Conservation (phyloP, 2,113 vertebrate species). For the Muntiacus reevesi region DNA sequence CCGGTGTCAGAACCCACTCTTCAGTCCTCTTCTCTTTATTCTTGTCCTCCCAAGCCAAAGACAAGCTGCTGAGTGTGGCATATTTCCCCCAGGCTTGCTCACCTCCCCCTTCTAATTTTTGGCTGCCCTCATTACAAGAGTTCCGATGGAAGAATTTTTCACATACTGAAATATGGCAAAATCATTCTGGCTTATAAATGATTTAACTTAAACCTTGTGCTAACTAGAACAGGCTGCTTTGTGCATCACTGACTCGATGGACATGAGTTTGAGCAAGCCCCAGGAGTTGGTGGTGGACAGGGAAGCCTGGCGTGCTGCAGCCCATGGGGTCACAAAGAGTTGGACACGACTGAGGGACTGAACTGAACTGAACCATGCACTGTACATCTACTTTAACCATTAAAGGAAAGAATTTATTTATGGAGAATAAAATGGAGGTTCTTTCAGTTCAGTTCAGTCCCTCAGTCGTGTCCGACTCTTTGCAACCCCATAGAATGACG, state of each 20-base stretch:
- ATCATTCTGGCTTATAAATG: not conserved
- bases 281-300: not conserved
- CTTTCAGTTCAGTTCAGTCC: not conserved
- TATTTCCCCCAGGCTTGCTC: not conserved
- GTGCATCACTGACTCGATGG: rapidly evolving
- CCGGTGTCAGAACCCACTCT: not conserved
- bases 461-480: not conserved
- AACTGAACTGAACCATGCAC: not conserved
- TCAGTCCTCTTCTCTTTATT: not conserved
- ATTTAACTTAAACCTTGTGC: not conserved
- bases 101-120: not conserved
- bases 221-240: not conserved
- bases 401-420: not conserved
- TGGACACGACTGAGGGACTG: not conserved
- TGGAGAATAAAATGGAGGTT: not conserved
- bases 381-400: not conserved
- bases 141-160: not conserved
- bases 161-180: not conserved
- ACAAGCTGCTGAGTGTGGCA: not conserved
- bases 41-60: not conserved
- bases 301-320: not conserved
- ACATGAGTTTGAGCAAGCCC: not conserved
- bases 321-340: not conserved
- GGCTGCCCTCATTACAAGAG: not conserved
- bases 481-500: not conserved